Conservation (phyloP, 2,113 vertebrate genomes). For the Tachuris rubrigastra region DNA sequence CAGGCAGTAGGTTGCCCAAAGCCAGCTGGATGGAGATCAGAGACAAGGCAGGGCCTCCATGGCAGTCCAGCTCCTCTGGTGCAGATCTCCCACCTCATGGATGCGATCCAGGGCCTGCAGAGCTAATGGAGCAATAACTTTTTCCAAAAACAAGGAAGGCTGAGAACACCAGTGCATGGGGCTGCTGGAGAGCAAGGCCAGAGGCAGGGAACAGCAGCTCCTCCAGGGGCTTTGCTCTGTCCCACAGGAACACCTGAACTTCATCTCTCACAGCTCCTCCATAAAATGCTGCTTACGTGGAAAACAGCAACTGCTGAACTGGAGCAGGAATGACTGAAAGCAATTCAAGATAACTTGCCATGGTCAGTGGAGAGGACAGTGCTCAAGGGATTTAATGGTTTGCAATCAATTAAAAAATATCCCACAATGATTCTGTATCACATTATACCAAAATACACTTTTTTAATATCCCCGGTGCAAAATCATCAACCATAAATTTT, state of each 20-base stretch:
- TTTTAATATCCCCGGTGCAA: background rate
- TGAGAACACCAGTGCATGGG: accelerated
- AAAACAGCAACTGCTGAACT: background rate
- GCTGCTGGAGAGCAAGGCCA: background rate
- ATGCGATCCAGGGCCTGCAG: background rate
- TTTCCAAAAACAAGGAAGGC: background rate
- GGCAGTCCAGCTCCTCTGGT: background rate
- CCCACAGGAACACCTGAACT: background rate
- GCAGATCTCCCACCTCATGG: background rate
- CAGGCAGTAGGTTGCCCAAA: background rate
- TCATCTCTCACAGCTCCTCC: background rate
- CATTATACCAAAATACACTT: background rate
- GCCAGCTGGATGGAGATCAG: background rate
- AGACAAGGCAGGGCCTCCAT: background rate
- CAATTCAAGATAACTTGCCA: background rate
- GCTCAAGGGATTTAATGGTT: background rate
- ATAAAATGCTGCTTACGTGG: accelerated
- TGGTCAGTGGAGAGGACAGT: background rate
- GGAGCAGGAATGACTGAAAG: background rate
- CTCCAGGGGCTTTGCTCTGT: background rate
- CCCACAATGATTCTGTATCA: background rate
- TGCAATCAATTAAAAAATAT: background rate
- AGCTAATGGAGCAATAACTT: background rate
- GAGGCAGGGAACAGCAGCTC: background rate
- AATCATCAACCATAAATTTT: background rate